A percentile compares a stretch with the other conserved stretches of the same genome.
These are phyloP conservation scores for Laticauda laticaudata DNA, from an alignment of 2,113 vertebrate species.

Conservation along the genomic window DNA sequence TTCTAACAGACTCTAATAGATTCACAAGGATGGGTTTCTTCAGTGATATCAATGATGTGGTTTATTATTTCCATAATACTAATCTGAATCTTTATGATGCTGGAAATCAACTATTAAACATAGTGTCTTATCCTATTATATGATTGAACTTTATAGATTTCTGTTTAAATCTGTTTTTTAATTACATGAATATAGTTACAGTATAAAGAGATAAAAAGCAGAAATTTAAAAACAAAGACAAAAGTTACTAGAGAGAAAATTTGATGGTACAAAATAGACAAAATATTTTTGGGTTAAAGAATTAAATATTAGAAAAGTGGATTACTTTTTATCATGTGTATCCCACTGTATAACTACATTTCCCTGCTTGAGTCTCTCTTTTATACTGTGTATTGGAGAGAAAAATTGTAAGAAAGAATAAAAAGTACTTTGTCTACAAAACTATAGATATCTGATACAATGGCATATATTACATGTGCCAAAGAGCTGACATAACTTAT, in stretches of 20 bases:
- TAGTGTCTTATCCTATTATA: neutral
- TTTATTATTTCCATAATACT: neutral
- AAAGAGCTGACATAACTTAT: neutral
- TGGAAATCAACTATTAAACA: neutral
- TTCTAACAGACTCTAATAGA: neutral
- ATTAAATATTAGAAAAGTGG: neutral
- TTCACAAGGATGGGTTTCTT: neutral
- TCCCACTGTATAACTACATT: neutral
- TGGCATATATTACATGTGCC: neutral
- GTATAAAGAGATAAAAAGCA: neutral
- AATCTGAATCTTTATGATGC: neutral
- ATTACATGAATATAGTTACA: neutral
- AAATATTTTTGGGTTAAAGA: neutral
- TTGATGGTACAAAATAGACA: neutral
- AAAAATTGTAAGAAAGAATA: neutral
- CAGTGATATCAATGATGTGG: neutral
- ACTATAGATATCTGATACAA: neutral
- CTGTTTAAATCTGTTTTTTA: neutral
- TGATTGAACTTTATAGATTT: neutral
- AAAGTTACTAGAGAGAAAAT: neutral
- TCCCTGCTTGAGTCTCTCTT: neutral
- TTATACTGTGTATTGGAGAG: neutral
- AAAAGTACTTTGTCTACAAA: neutral
- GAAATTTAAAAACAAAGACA: neutral
- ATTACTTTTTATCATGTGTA: neutral